Evolutionary conservation across 2,113 vertebrate genomes (phyloP).

Genomic region (Panthera tigris): DNA sequence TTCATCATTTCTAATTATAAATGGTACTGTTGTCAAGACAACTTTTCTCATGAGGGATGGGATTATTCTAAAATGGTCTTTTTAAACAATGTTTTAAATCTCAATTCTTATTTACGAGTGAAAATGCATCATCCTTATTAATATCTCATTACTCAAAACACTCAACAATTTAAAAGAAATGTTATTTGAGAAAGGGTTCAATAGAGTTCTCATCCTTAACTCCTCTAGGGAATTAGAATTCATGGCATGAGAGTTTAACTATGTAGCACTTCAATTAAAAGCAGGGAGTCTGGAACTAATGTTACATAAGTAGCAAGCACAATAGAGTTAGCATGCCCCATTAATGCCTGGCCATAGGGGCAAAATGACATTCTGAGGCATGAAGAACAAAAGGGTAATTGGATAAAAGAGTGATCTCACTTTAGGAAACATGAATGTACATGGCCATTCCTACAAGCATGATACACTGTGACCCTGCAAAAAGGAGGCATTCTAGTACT

Average conservation of each 20-base stretch:
- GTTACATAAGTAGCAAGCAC: background rate
- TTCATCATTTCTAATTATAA: conserved; percentile 77
- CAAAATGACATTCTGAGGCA: background rate
- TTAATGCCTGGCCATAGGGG: background rate
- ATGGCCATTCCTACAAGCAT: background rate
- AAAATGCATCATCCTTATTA: conserved; percentile 35
- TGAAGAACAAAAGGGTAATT: conserved; percentile 36
- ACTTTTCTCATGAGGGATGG: conserved; percentile 69
- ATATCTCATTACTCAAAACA: conserved; percentile 49
- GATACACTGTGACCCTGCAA: background rate
- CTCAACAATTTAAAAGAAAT: background rate
- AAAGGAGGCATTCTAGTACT: background rate
- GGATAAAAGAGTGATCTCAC: background rate
- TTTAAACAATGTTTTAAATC: conserved; percentile 4
- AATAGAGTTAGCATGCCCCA: background rate
- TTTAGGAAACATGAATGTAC: background rate
- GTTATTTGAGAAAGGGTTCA: background rate
- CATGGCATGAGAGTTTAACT: conserved; percentile 3
- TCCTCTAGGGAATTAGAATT: conserved; percentile 30
- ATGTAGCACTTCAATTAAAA: conserved; percentile 42
- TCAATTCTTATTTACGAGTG: conserved; percentile 60
- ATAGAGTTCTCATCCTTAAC: background rate
- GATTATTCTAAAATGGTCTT: conserved; percentile 66
- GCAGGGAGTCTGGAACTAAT: conserved; percentile 20
- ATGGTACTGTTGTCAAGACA: conserved; percentile 76